Conservation (phyloP, 1,140 invertebrate species). For the Gerris buenoi region DNA sequence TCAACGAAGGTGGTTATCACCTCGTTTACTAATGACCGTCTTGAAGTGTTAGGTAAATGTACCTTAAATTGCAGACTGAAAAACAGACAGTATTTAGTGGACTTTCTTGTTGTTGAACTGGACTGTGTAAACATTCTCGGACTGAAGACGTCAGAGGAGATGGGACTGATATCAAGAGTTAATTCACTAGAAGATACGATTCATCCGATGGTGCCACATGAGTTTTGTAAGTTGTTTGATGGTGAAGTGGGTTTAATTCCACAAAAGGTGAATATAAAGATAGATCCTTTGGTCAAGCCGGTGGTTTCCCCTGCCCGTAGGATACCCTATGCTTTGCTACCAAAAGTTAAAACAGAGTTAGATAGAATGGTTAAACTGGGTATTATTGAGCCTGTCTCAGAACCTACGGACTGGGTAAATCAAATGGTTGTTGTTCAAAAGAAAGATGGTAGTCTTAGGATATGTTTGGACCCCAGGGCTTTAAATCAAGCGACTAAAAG, state of each 20-base stretch:
- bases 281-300: constrained; percentile 8
- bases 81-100: constrained; percentile 3
- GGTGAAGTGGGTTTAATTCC: constrained; percentile 10
- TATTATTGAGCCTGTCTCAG: constrained; percentile 8
- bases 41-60: neutral
- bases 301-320: constrained; percentile 7
- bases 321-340: constrained; percentile 6
- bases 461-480: constrained; percentile 36
- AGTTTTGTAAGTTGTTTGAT: constrained; percentile 3
- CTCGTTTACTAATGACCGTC: neutral
- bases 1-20: neutral
- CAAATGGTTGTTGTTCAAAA: constrained; percentile 32
- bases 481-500: constrained; percentile 34
- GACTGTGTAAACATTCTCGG: constrained; percentile 9
- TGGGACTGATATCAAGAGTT: constrained; percentile 1
- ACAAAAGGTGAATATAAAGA: constrained; percentile 5
- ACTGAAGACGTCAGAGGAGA: neutral
- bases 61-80: constrained; percentile 4
- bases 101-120: constrained; percentile 6
- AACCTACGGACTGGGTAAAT: constrained; percentile 33
- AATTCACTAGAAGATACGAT: neutral
- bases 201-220: constrained; percentile 2
- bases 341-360: constrained; percentile 9
- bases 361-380: constrained; percentile 7
- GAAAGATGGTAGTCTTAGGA: constrained; percentile 23